Conservation (phyloP, 1,140 invertebrate genomes). For the Arctopsyche grandis region DNA sequence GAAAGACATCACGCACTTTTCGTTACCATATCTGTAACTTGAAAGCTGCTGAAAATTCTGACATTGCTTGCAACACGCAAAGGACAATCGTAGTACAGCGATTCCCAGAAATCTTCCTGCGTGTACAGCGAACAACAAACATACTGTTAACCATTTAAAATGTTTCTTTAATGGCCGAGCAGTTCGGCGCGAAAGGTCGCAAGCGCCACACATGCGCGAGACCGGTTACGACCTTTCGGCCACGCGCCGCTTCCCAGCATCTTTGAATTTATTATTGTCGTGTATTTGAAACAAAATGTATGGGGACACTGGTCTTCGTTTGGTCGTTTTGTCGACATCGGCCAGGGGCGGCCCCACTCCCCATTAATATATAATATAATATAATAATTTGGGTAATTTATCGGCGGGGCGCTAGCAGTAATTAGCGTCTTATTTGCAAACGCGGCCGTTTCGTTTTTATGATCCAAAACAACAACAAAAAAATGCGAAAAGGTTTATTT, state of each 20-base stretch:
- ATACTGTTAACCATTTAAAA: slow-evolving; percentile 55
- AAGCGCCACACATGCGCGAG: slow-evolving; percentile 32
- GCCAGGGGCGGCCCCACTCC: slow-evolving; percentile 17
- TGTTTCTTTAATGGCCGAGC: slow-evolving; percentile 54
- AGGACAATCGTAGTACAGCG: slow-evolving; percentile 54
- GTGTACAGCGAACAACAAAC: slow-evolving; percentile 53
- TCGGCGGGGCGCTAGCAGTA: not conserved
- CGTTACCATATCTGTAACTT: too few species aligned
- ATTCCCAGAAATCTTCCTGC: slow-evolving; percentile 54
- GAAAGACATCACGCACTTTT: too few species aligned
- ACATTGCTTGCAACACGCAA: slow-evolving; percentile 26
- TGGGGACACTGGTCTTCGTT: slow-evolving; percentile 49
- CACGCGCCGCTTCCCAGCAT: not conserved
- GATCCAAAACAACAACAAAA: not conserved
- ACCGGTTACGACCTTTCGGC: not conserved
- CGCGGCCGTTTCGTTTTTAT: not conserved
- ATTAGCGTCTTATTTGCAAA: not conserved
- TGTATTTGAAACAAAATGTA: slow-evolving; percentile 55
- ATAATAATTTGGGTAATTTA: not conserved
- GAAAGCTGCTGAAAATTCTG: not conserved
- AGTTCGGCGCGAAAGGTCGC: slow-evolving; percentile 18
- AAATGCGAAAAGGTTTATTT: not conserved
- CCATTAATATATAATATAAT: not conserved
- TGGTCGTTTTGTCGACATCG: slow-evolving; percentile 49
- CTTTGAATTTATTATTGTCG: slow-evolving; percentile 56